phyloP scores from a whole-genome alignment of 2,888 invertebrate species.

The Megalurothrips usitatus region DNA sequence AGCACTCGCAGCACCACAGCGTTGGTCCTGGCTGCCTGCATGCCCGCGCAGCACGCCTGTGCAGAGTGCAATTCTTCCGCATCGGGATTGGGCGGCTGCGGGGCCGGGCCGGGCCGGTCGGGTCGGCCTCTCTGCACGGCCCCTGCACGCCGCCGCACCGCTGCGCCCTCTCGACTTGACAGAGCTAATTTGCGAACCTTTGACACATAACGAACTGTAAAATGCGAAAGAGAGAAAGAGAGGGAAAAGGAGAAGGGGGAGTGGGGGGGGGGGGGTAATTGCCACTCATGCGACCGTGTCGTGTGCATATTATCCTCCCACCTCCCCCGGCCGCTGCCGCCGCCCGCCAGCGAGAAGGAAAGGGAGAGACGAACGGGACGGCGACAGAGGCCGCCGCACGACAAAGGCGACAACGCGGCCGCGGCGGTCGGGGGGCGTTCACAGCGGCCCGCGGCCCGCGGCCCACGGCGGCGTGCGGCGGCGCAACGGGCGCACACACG shows the following conservation, averaged over 20 bases:
- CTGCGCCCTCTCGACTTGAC: background rate
- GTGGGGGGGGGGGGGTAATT: background rate
- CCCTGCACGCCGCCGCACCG: background rate
- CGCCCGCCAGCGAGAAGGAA: no score
- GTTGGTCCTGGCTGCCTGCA: no score
- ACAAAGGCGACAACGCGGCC: background rate
- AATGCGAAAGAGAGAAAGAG: background rate
- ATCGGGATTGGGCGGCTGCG: background rate
- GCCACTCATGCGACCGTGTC: no score
- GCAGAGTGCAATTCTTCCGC: no score
- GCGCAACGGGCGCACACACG: no score
- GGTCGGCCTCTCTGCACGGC: background rate
- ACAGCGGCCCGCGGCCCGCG: no score
- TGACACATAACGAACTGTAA: conserved; percentile 26
- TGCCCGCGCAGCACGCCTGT: no score
- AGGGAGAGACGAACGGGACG: background rate
- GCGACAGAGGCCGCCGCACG: background rate
- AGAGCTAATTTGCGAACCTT: conserved; percentile 24
- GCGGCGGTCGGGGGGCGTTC: background rate
- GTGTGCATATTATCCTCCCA: no score
- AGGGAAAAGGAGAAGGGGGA: background rate
- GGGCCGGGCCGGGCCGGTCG: background rate
- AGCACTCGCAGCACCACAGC: no score
- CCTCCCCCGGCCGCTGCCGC: no score
- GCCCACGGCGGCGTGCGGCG: no score